A percentile compares a stretch with the other conserved stretches of the same genome.
These are phyloP conservation scores for Agapetus fuscipes DNA, from an alignment of 2,888 invertebrate species.

Conservation along the genomic window DNA sequence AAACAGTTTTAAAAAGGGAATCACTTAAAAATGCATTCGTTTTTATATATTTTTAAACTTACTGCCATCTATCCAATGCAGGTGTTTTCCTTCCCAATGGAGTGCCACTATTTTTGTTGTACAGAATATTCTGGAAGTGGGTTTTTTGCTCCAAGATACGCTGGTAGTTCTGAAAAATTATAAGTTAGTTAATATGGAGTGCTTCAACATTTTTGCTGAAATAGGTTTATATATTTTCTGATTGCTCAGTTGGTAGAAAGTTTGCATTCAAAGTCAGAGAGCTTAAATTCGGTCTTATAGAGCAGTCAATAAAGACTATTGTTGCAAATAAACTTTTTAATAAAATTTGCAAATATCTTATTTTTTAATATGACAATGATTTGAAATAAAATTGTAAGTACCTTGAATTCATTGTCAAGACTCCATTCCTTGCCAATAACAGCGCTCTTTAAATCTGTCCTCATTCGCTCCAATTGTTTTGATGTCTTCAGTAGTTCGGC, in stretches of 20 bases:
- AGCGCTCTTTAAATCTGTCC: slow-evolving; percentile 41
- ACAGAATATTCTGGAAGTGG: slow-evolving; percentile 40
- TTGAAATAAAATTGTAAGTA: slow-evolving; percentile 21
- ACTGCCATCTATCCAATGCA: slow-evolving; percentile 35
- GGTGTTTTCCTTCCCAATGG: slow-evolving; percentile 39
- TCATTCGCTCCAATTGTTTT: slow-evolving; percentile 41
- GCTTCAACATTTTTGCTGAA: no score
- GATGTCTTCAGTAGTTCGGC: slow-evolving; percentile 40
- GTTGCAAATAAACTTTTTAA: no score
- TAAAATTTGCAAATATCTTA: no score
- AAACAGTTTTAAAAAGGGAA: not conserved
- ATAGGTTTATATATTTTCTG: no score
- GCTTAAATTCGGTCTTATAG: no score
- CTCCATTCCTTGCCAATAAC: slow-evolving; percentile 44
- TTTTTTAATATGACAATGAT: not conserved
- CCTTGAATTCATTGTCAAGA: slow-evolving; percentile 44
- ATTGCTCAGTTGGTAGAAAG: no score
- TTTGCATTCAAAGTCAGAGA: no score
- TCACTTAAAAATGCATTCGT: not conserved
- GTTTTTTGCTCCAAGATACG: slow-evolving; percentile 34
- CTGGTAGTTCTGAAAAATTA: slow-evolving; percentile 15
- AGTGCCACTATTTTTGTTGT: slow-evolving; percentile 39
- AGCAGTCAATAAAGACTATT: no score
- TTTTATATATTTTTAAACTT: slow-evolving; percentile 26
- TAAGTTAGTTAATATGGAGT: no score